Base-by-base conservation (phyloP, 2,797 vertebrate species). In the Sylvilagus floridanus region DNA sequence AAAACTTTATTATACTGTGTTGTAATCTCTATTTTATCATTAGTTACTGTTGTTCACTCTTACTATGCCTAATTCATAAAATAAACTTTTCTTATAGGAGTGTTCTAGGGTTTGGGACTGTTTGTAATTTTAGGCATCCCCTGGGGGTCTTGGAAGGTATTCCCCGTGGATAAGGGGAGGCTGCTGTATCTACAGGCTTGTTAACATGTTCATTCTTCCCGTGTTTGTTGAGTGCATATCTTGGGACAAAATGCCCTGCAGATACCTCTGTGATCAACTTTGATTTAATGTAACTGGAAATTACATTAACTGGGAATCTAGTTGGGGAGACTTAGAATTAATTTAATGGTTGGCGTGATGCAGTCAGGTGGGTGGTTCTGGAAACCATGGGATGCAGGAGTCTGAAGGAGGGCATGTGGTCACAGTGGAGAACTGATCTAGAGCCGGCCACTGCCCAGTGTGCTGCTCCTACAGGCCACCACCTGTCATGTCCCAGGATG, bases 191-290 rank as follows among this genome's bases (percentile, higher is more conserved):
- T 52, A 12, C 19, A 79, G 42, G 10, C 14, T 24, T 87, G 37
- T 21, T 52, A 52, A 21, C 52, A 42, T 37, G 16, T 69, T 84
- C 28, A 89, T 87, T 88, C 65, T 90, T 90, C 88, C 82, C 28
- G 69, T 7, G 9, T 60, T 85, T 77, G 52, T 42, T 50, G 63
- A 57, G 54, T 35, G 37, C 69, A 4, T 69, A 30, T 28, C 17
- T 69, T 35, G 47, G 83, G 37, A 72, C 35, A 63, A 22, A 81
- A 84, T 66, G 32, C 90, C 75, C 26, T 75, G 32, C 71, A 22
- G 81, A 8, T 69, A 2, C 35, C n/a, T 57, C 16, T 82, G 47
- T 47, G 69, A 76, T 90, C 57, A 28, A 32, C 12, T 68, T 76
- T 73, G 65, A 32, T 78, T 88, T 42, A 42, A 19, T 24, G 21